Conservation (phyloP, 2,888 invertebrate species). For the Eledona agricola region DNA sequence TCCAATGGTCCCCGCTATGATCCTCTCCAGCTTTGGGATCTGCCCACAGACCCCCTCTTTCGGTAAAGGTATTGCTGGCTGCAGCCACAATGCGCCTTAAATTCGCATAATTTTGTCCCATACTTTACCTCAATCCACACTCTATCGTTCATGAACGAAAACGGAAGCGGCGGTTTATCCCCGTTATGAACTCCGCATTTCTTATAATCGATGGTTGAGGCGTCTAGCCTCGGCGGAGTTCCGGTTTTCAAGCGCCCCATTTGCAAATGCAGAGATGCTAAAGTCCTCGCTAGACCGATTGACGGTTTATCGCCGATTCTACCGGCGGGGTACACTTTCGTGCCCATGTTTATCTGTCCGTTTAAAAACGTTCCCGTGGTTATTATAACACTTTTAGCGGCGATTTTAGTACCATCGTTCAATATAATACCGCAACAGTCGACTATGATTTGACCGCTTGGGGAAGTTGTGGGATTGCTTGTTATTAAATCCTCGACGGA, state of each 20-base stretch:
- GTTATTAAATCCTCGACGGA: conserved; percentile 83
- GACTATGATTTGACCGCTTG: conserved; percentile 43
- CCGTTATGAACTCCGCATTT: conserved; percentile 66
- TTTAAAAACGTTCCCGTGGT: conserved; percentile 91
- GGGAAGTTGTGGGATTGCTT: conserved; percentile 53
- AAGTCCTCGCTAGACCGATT: conserved; percentile 75
- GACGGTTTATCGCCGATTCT: conserved; percentile 82
- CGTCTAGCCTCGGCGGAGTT: conserved; percentile 82
- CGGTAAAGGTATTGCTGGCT: no score
- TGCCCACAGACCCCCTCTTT: no score
- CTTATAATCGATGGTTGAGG: conserved; percentile 72
- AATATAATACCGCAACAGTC: conserved; percentile 66
- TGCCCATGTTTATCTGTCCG: conserved; percentile 84
- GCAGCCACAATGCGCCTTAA: no score
- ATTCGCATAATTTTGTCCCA: background rate
- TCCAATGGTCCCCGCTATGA: no score
- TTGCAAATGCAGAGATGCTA: conserved; percentile 74
- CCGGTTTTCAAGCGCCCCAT: conserved; percentile 87
- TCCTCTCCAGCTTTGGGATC: no score
- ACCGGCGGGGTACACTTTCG: conserved; percentile 79
- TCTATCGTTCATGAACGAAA: conserved; percentile 79
- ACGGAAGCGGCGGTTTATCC: conserved; percentile 77
- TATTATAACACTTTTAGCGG: conserved; percentile 75
- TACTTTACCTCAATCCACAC: conserved; percentile 76
- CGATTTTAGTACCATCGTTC: conserved; percentile 69